Conservation (phyloP, 2,113 vertebrate genomes). For the Cottus gobio region DNA sequence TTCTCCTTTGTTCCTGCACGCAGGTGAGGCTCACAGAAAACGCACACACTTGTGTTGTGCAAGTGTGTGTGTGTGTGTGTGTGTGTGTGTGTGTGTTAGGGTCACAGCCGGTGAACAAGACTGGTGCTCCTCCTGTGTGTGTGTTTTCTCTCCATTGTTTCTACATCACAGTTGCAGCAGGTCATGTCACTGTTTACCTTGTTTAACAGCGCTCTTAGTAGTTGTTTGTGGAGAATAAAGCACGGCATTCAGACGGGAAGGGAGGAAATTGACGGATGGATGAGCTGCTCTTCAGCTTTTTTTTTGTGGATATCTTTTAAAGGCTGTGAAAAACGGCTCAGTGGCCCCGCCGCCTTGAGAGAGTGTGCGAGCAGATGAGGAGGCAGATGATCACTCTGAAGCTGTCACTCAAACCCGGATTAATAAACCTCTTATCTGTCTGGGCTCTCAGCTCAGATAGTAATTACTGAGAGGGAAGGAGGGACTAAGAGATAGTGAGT, state of each 20-base stretch:
- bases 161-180: background rate
- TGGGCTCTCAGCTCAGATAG: conserved; percentile 11
- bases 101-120: no score
- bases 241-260: background rate
- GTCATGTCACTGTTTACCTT: no score
- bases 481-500: background rate
- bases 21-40: conserved; percentile 85
- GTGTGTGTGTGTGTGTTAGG: no score
- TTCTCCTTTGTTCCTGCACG: conserved; percentile 97
- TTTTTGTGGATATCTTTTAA: background rate
- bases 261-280: background rate
- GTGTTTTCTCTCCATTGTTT: background rate
- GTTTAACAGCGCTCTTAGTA: background rate
- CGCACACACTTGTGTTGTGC: background rate
- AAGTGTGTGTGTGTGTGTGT: background rate
- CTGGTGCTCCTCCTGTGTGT: background rate
- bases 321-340: background rate
- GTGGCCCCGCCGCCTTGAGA: background rate
- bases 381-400: conserved; percentile 34
- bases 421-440: conserved; percentile 59
- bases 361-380: conserved; percentile 33
- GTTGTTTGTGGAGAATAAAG: background rate
- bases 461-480: conserved; percentile 21
- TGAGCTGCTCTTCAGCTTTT: background rate
- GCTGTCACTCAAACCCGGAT: conserved; percentile 50